phyloP scores from a whole-genome alignment of 2,797 vertebrate genomes.

The Enteromius treurensis region DNA sequence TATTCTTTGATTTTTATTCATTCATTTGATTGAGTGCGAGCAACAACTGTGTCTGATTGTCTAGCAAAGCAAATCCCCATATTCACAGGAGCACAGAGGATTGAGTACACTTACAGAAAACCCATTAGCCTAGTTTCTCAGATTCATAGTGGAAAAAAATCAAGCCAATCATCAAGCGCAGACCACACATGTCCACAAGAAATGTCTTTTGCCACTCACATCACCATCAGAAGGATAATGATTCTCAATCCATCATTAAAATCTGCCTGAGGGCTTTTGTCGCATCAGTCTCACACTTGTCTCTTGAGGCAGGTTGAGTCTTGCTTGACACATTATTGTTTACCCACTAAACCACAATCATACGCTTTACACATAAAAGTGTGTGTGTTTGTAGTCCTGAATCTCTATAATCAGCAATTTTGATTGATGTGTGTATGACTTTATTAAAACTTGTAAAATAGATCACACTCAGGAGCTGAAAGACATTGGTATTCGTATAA shows the following conservation, averaged over 20 bases:
- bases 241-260: conserved; percentile 55
- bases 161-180: conserved; percentile 42
- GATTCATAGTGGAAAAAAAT: conserved; percentile 31
- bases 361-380: neutral
- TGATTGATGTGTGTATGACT: neutral
- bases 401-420: conserved; percentile 6
- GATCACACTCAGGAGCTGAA: neutral
- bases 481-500: neutral
- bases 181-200: conserved; percentile 51
- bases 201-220: conserved; percentile 44
- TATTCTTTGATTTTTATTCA: conserved; percentile 30
- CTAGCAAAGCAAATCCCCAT: conserved; percentile 23
- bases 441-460: conserved; percentile 1
- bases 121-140: conserved; percentile 57
- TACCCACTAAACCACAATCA: conserved; percentile 17
- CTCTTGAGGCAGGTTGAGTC: conserved; percentile 44
- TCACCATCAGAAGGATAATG: conserved; percentile 53
- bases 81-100: conserved; percentile 41
- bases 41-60: conserved; percentile 49
- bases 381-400: neutral
- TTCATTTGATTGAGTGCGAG: conserved; percentile 21
- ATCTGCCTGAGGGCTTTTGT: conserved; percentile 42
- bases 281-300: conserved; percentile 49
- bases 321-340: conserved; percentile 47
- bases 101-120: conserved; percentile 52